Evolutionary conservation across 2,113 vertebrate genomes (phyloP).

Genomic region (Agelaius phoeniceus): DNA sequence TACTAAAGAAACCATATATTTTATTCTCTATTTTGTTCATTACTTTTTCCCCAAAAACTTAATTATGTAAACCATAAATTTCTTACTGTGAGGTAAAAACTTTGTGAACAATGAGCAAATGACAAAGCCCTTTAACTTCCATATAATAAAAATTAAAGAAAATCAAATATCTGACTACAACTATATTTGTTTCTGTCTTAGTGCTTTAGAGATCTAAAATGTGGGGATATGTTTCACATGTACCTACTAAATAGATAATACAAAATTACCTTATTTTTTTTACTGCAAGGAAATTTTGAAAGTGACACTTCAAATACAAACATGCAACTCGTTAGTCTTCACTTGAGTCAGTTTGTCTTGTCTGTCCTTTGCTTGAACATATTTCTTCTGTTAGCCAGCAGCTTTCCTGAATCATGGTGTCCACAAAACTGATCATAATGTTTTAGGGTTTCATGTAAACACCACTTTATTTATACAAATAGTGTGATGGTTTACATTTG

Average conservation of each 20-base stretch:
- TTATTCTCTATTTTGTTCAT: background rate
- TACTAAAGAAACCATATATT: background rate
- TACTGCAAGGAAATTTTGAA: background rate
- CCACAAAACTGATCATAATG: background rate
- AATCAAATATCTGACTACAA: background rate
- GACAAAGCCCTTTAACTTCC: background rate
- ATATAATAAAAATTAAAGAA: background rate
- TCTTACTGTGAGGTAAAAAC: background rate
- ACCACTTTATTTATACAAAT: background rate
- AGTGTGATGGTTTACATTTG: background rate
- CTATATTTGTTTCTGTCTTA: background rate
- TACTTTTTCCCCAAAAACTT: background rate
- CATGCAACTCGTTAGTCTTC: background rate
- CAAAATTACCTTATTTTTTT: background rate
- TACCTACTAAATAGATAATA: background rate
- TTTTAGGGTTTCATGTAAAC: background rate
- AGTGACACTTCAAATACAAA: background rate
- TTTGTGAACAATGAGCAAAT: background rate
- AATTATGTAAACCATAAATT: background rate
- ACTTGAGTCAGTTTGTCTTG: background rate
- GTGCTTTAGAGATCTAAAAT: background rate
- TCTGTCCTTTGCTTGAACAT: background rate
- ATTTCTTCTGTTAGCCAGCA: background rate
- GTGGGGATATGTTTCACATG: background rate
- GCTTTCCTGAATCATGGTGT: background rate